phyloP scores from a whole-genome alignment of 2,888 invertebrate genomes.

The Zhengitettix transpicula region DNA sequence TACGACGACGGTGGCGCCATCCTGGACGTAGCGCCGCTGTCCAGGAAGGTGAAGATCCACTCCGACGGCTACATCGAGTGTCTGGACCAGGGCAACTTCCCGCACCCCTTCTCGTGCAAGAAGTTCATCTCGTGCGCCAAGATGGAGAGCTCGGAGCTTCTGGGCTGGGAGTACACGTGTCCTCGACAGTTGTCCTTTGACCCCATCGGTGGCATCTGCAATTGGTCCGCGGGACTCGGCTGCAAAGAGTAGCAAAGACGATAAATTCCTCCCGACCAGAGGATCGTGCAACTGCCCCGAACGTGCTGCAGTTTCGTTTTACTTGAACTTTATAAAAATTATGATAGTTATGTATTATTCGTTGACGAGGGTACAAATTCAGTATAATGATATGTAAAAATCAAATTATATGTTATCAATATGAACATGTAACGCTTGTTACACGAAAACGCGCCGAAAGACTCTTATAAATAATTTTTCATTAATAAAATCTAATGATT shows the following conservation, averaged over 20 bases:
- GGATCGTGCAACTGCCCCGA: no score
- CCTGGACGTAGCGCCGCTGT: constrained; percentile 31
- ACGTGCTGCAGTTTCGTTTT: no score
- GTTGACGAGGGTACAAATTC: no score
- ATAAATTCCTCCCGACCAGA: no score
- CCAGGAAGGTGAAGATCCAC: constrained; percentile 40
- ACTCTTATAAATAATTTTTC: no score
- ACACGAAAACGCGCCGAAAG: no score
- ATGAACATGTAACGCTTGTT: no score
- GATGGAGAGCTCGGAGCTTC: constrained; percentile 51
- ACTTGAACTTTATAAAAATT: no score
- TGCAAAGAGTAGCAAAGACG: constrained; percentile 38
- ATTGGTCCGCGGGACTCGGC: constrained; percentile 70
- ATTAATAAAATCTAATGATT: no score
- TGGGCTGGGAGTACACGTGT: constrained; percentile 81
- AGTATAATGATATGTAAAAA: no score
- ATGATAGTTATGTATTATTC: no score
- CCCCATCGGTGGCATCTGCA: constrained; percentile 79
- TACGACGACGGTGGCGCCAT: constrained; percentile 44
- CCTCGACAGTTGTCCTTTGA: constrained; percentile 75
- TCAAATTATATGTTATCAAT: no score
- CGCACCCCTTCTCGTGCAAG: constrained; percentile 77
- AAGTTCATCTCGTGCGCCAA: constrained; percentile 83
- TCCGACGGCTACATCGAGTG: constrained; percentile 65
- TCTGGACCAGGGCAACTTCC: constrained; percentile 77